Conservation (phyloP, 2,113 vertebrate genomes). For the Tyto alba region DNA sequence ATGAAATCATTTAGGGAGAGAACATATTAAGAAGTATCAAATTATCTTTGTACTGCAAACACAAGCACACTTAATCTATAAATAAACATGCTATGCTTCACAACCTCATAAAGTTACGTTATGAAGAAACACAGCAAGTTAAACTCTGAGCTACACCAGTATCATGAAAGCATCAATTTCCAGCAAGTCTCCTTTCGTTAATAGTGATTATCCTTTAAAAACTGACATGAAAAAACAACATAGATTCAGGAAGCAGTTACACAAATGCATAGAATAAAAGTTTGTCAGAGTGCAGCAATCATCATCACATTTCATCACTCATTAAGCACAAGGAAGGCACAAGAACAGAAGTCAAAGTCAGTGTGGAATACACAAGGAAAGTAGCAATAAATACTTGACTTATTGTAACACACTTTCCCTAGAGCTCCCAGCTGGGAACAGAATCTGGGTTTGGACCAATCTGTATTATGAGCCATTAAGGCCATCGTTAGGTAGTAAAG, state of each 20-base stretch:
- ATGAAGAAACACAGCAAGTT: background rate
- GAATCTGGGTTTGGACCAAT: background rate
- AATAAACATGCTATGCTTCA: background rate
- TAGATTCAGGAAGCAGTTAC: background rate
- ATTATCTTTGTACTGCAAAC: background rate
- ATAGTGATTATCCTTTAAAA: background rate
- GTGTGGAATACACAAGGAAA: background rate
- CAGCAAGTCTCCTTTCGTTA: background rate
- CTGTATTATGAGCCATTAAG: background rate
- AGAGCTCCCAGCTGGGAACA: background rate
- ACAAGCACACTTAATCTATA: background rate
- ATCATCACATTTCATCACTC: background rate
- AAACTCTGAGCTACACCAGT: background rate
- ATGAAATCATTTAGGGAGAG: background rate
- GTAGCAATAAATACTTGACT: background rate
- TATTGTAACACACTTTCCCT: background rate
- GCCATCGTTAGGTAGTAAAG: background rate
- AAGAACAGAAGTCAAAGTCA: background rate
- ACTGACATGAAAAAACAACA: background rate
- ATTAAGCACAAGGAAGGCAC: background rate
- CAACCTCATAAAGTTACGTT: background rate
- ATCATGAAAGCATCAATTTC: background rate
- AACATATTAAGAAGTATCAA: background rate
- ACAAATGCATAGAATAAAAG: background rate
- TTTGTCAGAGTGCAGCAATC: background rate